phyloP scores from a whole-genome alignment of 2,113 vertebrate species.

The Centropus unirufus region DNA sequence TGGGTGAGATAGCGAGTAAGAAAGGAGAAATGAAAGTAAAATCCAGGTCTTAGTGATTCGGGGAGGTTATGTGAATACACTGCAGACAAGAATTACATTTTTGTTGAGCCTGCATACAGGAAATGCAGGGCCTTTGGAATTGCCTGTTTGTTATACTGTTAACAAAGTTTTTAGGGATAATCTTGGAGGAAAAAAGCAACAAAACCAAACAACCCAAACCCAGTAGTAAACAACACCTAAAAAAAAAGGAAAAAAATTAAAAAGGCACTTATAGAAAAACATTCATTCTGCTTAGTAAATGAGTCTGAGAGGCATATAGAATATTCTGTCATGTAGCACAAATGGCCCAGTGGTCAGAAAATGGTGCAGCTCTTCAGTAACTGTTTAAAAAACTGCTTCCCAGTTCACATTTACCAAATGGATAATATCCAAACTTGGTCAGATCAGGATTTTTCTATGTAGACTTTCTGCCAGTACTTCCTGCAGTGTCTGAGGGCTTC shows the following conservation, averaged over 20 bases:
- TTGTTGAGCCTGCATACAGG: background rate
- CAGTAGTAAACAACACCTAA: background rate
- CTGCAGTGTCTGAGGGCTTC: background rate
- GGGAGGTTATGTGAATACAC: background rate
- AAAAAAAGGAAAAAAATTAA: background rate
- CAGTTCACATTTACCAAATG: background rate
- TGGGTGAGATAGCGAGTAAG: background rate
- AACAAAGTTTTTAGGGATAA: background rate
- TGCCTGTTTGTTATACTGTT: background rate
- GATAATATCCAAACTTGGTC: background rate
- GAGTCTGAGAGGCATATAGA: background rate
- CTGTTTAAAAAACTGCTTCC: background rate
- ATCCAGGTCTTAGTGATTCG: background rate
- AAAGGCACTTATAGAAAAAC: background rate
- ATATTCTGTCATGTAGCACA: background rate
- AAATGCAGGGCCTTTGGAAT: background rate
- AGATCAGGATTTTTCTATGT: background rate
- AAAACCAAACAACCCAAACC: background rate
- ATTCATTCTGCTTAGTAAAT: background rate
- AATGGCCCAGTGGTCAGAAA: background rate
- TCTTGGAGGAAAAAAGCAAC: no score
- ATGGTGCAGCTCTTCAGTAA: background rate
- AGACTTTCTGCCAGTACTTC: background rate
- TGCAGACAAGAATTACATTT: background rate
- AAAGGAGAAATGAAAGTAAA: conserved; percentile 2